A percentile compares a stretch with the other conserved stretches of the same genome.
These are phyloP conservation scores for Linnaemya vulpina DNA, from an alignment of 2,888 invertebrate genomes.

Conservation along the genomic window DNA sequence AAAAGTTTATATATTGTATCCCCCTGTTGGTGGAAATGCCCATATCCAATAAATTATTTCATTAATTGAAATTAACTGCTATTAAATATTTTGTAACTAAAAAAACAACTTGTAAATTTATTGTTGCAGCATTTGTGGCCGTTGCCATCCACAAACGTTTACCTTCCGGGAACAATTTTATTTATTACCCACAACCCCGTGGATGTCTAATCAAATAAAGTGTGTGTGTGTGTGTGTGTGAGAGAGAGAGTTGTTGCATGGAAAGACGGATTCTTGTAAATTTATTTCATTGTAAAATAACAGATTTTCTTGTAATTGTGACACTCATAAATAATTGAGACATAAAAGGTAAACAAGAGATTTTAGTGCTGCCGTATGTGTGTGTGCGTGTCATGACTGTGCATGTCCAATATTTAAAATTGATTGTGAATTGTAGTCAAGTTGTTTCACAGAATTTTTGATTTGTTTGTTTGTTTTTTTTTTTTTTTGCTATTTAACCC, in stretches of 20 bases:
- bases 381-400: conserved; percentile 1
- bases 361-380: background rate
- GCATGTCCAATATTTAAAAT: background rate
- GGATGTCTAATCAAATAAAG: background rate
- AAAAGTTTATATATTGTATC: too few relatives aligned
- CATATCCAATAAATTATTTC: background rate
- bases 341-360: background rate
- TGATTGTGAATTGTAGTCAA: conserved; percentile 42
- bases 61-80: background rate
- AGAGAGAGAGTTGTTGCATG: background rate
- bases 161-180: background rate
- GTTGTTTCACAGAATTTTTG: background rate
- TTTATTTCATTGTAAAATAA: background rate
- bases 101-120: background rate
- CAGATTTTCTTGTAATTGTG: conserved; percentile 1
- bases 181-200: background rate
- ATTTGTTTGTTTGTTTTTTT: background rate
- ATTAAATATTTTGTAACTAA: background rate
- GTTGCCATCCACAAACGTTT: background rate
- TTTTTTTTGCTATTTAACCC: background rate
- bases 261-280: background rate
- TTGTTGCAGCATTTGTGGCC: background rate
- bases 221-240: background rate
- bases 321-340: background rate
- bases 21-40: too few relatives aligned